phyloP scores from a whole-genome alignment of 1,140 invertebrate genomes.

The Diplogasteroides magnus region DNA sequence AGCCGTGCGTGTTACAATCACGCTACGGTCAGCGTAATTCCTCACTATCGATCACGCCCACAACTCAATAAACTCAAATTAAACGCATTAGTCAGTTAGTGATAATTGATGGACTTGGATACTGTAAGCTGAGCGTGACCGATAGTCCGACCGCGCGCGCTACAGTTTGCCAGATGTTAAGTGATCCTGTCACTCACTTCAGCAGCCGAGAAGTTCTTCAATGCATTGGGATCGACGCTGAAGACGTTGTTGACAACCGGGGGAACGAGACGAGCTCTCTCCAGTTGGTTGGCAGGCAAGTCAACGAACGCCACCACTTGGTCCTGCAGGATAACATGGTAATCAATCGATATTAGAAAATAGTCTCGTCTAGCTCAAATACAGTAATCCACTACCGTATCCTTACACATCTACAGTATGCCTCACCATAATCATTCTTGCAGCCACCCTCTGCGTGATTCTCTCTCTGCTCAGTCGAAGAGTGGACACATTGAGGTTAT shows the following conservation, averaged over 20 bases:
- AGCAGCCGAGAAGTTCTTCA: background rate
- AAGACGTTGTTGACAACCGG: slow-evolving; percentile 3
- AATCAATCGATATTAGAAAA: background rate
- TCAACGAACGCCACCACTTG: slow-evolving; percentile 8
- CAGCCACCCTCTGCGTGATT: background rate
- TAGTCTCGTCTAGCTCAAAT: background rate
- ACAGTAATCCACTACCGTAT: no score
- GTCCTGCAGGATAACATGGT: slow-evolving; percentile 4
- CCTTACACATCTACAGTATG: no score
- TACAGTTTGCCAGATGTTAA: no score
- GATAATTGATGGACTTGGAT: no score
- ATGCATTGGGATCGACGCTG: slow-evolving; percentile 2
- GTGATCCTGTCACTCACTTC: no score
- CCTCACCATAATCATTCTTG: background rate
- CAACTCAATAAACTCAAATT: no score
- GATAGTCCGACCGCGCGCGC: no score
- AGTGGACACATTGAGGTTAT: background rate
- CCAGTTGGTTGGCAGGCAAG: slow-evolving; percentile 7
- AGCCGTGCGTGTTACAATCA: no score
- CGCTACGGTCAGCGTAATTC: no score
- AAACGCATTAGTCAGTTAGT: no score
- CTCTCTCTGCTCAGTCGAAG: background rate
- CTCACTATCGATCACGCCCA: no score
- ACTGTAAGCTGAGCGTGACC: no score
- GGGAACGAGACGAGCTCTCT: slow-evolving; percentile 11